Base-by-base conservation (phyloP, 2,113 vertebrate species). In the Rhea americana region DNA sequence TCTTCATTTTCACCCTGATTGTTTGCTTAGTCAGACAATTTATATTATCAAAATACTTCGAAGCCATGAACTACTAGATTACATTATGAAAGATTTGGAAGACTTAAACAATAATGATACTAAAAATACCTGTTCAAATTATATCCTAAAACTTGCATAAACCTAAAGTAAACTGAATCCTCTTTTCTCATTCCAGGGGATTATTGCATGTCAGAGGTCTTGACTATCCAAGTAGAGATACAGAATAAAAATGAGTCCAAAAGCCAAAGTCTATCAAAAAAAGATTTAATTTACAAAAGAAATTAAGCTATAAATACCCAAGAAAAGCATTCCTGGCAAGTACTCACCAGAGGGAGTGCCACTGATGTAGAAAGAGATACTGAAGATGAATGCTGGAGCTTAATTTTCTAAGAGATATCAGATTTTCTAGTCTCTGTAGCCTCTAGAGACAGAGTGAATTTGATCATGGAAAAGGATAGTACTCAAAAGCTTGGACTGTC, bases 241-340 rank as follows among this genome's bases (percentile, higher is more conserved):
- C 3, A 37, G 77, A 94, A 95, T 86, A 90, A 95, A 93, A 95
- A 93, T 26, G 50, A 95, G 50, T 21, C 59, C 66, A 66, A 91
- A 96, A 90, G 85, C 68, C 93, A 93, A 96, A 87, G 85, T 93
- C 93, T 91, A 88, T 87, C 43, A 76, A 35, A 76, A 90, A 90
- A 95, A 73, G 16, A 90, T 51, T 91, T 82, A 22, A 56, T 77
- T 89, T 87, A 51, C 18, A 68, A 86, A 90, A 83, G 83, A 87
- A 91, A 84, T 39, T 63, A 30, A 87, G 45, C 86, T 96, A 96
- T 90, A 96, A 96, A 96, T 96, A 94, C 39, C 70, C 86, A 93
- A 0, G 4, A 81, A 96, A 96, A 70, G 66, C 63, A 94, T 95
- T 96, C 91, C 73, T 96, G 84, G 87, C 82, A 95, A 94, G 51